These are phyloP conservation scores for Trypoxylus dichotomus DNA, from an alignment of 1,140 invertebrate genomes.

Conservation along the genomic window DNA sequence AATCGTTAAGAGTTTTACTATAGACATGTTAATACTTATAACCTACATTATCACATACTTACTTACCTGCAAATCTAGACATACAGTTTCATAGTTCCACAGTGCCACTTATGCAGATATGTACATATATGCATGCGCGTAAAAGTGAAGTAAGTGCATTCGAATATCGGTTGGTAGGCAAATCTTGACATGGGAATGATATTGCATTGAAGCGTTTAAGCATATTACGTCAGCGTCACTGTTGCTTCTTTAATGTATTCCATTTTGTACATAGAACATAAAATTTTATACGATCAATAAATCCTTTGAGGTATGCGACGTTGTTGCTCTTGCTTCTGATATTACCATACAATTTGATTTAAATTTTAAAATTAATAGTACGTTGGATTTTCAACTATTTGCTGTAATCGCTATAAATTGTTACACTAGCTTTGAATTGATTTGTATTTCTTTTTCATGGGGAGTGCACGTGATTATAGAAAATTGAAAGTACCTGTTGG, in stretches of 20 bases:
- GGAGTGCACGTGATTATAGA: too few relatives aligned
- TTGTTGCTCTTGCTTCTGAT: too few relatives aligned
- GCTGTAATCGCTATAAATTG: too few relatives aligned
- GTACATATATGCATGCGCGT: not conserved
- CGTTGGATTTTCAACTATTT: too few relatives aligned
- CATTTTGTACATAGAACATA: not conserved
- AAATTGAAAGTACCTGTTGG: too few relatives aligned
- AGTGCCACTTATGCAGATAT: not conserved
- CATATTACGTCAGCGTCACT: not conserved
- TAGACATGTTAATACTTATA: constrained; percentile 29
- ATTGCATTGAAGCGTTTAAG: not conserved
- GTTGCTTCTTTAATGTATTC: not conserved
- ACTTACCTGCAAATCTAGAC: constrained; percentile 28
- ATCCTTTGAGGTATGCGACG: not conserved
- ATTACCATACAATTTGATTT: too few relatives aligned
- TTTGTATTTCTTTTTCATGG: too few relatives aligned
- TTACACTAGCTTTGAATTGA: too few relatives aligned
- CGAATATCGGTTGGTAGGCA: not conserved
- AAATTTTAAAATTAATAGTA: too few relatives aligned
- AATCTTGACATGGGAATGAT: not conserved
- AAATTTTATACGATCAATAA: not conserved
- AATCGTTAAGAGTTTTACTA: constrained; percentile 31
- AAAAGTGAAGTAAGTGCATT: not conserved
- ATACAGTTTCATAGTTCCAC: constrained; percentile 5
- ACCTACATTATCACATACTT: constrained; percentile 29